A percentile compares a stretch with the other conserved stretches of the same genome.
phyloP scores from a whole-genome alignment of 2,797 vertebrate genomes.

The Pterois miles region DNA sequence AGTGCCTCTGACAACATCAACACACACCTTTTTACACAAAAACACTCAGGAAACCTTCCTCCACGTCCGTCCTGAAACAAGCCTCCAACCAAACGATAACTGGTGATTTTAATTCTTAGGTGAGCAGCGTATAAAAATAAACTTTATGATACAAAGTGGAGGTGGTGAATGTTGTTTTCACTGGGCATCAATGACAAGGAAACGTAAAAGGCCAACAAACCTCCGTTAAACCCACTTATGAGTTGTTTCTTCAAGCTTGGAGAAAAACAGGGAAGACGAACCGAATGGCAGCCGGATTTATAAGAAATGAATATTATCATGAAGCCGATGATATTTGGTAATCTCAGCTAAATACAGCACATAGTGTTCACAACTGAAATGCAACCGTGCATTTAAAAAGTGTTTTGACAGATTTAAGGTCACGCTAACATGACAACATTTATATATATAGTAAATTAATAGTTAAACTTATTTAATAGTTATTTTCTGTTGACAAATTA shows the following conservation, averaged over 20 bases:
- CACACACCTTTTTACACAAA: background rate
- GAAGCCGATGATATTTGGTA: background rate
- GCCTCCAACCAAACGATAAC: background rate
- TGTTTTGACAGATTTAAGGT: background rate
- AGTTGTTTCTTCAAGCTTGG: background rate
- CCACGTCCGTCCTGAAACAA: background rate
- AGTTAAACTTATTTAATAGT: no score
- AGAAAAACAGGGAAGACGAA: conserved; percentile 6
- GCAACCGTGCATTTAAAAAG: background rate
- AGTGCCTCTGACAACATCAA: background rate
- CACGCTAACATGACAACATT: no score
- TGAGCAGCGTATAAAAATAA: conserved; percentile 64
- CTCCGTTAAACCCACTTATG: background rate
- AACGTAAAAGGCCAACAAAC: background rate
- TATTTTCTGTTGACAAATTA: no score
- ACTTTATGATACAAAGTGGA: conserved; percentile 16
- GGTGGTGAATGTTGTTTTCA: background rate
- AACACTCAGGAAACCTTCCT: background rate
- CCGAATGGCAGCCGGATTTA: background rate
- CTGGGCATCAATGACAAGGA: background rate
- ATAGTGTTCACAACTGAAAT: background rate
- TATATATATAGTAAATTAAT: no score
- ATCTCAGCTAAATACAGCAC: background rate
- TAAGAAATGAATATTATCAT: background rate
- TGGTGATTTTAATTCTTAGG: conserved; percentile 36